Evolutionary conservation across 1,140 invertebrate species (phyloP).

Genomic region (Papilio polytes): DNA sequence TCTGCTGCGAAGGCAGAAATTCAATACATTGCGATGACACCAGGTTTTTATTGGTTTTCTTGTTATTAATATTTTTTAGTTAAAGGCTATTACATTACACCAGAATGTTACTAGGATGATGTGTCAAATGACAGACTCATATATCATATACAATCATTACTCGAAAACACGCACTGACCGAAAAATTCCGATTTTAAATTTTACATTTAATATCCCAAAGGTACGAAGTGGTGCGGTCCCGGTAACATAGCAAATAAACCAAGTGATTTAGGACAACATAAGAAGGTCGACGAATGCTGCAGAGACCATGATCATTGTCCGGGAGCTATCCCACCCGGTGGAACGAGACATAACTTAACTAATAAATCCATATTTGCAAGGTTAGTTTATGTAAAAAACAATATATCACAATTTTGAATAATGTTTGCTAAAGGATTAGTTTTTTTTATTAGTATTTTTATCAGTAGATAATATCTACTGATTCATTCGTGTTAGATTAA

Average conservation of each 20-base stretch:
- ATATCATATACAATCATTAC: no score
- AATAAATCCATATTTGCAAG: constrained; percentile 86
- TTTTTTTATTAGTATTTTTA: no score
- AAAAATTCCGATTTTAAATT: no score
- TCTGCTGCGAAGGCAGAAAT: neutral
- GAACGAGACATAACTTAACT: constrained; percentile 85
- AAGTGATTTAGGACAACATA: constrained; percentile 87
- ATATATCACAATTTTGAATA: no score
- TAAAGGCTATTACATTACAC: neutral
- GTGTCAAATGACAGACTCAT: no score
- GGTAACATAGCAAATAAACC: constrained; percentile 88
- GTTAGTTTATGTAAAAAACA: constrained; percentile 59
- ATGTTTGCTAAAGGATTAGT: no score
- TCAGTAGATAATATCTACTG: no score
- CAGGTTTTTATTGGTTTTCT: neutral
- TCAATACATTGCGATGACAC: neutral
- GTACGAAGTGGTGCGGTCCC: constrained; percentile 89
- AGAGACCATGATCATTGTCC: constrained; percentile 90
- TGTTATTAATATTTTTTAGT: neutral
- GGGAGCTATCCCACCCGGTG: constrained; percentile 85
- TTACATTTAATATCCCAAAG: constrained; percentile 50
- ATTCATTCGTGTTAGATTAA: no score
- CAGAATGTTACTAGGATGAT: neutral
- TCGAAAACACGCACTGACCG: no score
- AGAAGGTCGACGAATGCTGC: constrained; percentile 90